Percentiles rank a stretch among this genome's conserved stretches.
Conservation (phyloP, 2,797 vertebrate genomes). For the Rhodeus uyekii region DNA sequence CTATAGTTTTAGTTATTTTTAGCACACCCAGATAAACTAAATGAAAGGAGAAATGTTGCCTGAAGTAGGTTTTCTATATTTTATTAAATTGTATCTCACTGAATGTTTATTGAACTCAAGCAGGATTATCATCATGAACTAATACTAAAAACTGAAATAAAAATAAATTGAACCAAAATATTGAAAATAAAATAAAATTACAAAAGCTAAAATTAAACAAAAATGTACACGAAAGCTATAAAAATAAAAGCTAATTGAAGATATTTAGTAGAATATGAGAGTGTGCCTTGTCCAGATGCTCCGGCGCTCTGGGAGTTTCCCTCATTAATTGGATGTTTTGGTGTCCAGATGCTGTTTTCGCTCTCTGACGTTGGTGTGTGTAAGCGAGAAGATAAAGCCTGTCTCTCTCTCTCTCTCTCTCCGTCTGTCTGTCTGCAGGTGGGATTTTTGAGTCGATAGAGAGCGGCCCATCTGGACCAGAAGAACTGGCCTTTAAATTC, state of each 20-base stretch:
- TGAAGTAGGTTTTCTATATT: not conserved
- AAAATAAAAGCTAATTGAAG: no score
- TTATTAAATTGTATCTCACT: not conserved
- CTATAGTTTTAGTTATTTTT: not conserved
- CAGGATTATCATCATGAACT: not conserved
- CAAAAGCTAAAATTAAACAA: not conserved
- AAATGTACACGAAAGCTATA: no score
- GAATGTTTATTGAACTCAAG: not conserved
- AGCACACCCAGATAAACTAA: not conserved
- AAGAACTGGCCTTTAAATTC: constrained; percentile 98
- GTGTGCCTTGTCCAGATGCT: not conserved
- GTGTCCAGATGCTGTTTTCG: not conserved
- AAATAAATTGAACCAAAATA: not conserved
- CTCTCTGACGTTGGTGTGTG: not conserved
- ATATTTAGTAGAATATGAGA: no score
- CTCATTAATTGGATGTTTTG: not conserved
- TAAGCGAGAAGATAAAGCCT: not conserved
- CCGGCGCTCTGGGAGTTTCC: not conserved
- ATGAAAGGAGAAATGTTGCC: not conserved
- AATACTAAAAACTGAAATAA: not conserved
- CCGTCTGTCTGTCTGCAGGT: constrained; percentile 73
- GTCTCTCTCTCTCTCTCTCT: constrained; percentile 39
- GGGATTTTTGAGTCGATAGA: constrained; percentile 99
- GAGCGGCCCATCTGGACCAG: constrained; percentile 95
- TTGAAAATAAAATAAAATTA: not conserved